These are phyloP conservation scores for Oreotrochilus melanogaster DNA, from an alignment of 2,113 vertebrate species.

Conservation along the genomic window DNA sequence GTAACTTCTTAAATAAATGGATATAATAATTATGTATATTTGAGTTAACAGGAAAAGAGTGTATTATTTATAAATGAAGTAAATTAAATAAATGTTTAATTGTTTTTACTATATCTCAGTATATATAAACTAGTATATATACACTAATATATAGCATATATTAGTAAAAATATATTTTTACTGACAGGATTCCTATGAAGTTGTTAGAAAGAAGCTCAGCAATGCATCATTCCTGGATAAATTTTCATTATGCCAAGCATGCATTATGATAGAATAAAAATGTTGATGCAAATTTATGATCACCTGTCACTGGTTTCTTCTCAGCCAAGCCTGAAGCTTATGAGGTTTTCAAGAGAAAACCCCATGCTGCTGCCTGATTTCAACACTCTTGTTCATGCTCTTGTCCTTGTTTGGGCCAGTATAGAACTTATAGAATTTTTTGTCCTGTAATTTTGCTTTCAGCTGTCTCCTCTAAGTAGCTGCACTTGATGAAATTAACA, in stretches of 20 bases:
- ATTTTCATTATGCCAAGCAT: not conserved
- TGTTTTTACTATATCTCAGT: not conserved
- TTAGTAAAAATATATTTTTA: not conserved
- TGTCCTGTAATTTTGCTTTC: no score
- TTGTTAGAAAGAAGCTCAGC: not conserved
- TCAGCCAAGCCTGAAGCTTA: not conserved
- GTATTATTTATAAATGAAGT: not conserved
- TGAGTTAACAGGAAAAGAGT: not conserved
- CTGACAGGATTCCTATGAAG: not conserved
- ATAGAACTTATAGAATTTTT: no score
- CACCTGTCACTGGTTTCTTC: not conserved
- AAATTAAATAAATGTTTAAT: not conserved
- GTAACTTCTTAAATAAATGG: not conserved
- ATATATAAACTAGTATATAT: no score
- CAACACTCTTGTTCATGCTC: not conserved
- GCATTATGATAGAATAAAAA: not conserved
- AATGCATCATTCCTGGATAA: not conserved
- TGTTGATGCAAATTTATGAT: not conserved
- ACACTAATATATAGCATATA: no score
- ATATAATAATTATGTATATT: not conserved
- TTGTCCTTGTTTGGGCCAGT: no score
- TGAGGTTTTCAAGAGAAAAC: not conserved
- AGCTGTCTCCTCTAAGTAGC: no score
- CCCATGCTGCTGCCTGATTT: rapidly evolving
- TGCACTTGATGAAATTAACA: no score